phyloP scores from a whole-genome alignment of 2,113 vertebrate genomes.

The Sinocyclocheilus grahami region DNA sequence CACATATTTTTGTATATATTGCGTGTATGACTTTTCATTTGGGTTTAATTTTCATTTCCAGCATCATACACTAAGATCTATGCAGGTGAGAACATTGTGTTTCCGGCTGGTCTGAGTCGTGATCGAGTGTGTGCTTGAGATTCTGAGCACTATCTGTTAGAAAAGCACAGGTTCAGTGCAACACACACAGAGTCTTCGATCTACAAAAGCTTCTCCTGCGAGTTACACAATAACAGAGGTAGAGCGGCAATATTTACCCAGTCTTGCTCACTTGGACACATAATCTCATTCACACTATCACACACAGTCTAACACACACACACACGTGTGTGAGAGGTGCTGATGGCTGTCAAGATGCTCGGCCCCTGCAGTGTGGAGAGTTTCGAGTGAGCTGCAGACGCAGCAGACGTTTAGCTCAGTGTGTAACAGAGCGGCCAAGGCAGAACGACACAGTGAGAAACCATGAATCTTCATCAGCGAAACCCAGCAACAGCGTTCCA shows the following conservation, averaged over 20 bases:
- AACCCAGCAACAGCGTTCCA: neutral
- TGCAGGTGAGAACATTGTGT: slow-evolving; percentile 18
- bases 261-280: slow-evolving; percentile 10
- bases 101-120: slow-evolving; percentile 9
- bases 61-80: neutral
- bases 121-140: slow-evolving; percentile 10
- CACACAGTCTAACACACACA: slow-evolving; percentile 38
- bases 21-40: neutral
- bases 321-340: slow-evolving; percentile 17
- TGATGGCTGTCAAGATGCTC: slow-evolving; percentile 35
- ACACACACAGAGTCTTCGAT: neutral
- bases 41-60: neutral
- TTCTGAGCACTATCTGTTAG: slow-evolving; percentile 1
- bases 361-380: slow-evolving; percentile 34
- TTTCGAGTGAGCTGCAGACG: slow-evolving; percentile 30
- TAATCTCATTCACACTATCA: slow-evolving; percentile 38
- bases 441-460: neutral
- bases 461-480: neutral
- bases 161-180: neutral
- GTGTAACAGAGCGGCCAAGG: neutral
- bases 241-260: slow-evolving; percentile 17
- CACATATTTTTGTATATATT: neutral
- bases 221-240: slow-evolving; percentile 7
- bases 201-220: no score
- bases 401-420: slow-evolving; percentile 28